Evolutionary conservation across 2,113 vertebrate species (phyloP).

Genomic region (Osmerus eperlanus): DNA sequence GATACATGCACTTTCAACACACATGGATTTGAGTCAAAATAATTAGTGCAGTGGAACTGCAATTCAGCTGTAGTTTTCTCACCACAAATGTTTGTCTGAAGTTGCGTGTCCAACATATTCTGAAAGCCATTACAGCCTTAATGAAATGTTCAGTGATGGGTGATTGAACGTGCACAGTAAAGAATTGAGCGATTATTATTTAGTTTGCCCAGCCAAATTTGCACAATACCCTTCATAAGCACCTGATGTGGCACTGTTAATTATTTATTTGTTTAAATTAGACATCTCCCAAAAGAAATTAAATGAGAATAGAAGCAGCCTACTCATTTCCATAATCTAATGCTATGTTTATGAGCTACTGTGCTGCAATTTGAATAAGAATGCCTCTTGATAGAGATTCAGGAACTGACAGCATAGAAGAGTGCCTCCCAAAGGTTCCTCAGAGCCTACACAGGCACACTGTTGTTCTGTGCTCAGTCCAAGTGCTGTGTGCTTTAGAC

Average conservation of each 20-base stretch:
- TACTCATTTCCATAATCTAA: constrained; percentile 78
- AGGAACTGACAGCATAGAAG: constrained; percentile 40
- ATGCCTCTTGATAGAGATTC: constrained; percentile 55
- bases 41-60: too few relatives aligned
- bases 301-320: constrained; percentile 65
- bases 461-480: not conserved
- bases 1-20: too few relatives aligned
- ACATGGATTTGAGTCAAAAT: too few relatives aligned
- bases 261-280: constrained; percentile 78
- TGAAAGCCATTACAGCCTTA: constrained; percentile 64
- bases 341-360: constrained; percentile 67
- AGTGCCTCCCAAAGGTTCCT: constrained; percentile 51
- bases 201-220: constrained; percentile 63
- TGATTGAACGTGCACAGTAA: constrained; percentile 64
- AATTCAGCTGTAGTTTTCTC: too few relatives aligned
- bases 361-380: constrained; percentile 64
- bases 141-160: constrained; percentile 70
- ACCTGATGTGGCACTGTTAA: constrained; percentile 67
- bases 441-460: constrained; percentile 25
- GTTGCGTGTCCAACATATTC: constrained; percentile 61
- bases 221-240: constrained; percentile 69
- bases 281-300: constrained; percentile 74
- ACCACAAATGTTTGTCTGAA: constrained; percentile 46
- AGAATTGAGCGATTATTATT: constrained; percentile 66
- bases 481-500: not conserved